Percentiles rank a stretch among this genome's conserved stretches.
phyloP scores from a whole-genome alignment of 2,797 vertebrate species.

The Sylvia borin region DNA sequence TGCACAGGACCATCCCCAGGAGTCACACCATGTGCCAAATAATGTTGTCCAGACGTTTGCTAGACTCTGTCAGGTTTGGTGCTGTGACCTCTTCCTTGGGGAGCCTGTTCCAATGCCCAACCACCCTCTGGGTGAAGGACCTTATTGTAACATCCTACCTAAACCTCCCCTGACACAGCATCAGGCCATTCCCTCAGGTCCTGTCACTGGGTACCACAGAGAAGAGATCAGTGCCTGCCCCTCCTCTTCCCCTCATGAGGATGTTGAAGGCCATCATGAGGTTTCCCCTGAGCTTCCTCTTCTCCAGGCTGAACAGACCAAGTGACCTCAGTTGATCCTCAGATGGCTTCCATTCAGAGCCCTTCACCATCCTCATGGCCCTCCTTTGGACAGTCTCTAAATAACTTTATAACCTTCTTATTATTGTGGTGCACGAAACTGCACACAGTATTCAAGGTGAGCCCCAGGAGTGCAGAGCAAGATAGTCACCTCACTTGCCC shows the following conservation, averaged over 20 bases:
- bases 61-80: neutral
- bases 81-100: neutral
- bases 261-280: rapidly evolving
- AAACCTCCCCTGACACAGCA: neutral
- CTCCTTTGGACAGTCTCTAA: too few relatives aligned
- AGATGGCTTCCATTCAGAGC: rapidly evolving
- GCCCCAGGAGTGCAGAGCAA: neutral
- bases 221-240: neutral
- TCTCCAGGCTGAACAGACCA: neutral
- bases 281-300: neutral
- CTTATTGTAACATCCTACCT: neutral
- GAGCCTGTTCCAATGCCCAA: neutral
- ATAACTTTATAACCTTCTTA: neutral
- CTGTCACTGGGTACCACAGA: neutral
- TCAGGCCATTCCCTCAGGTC: rapidly evolving
- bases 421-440: neutral
- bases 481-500: neutral
- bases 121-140: neutral
- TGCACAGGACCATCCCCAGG: neutral
- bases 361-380: neutral
- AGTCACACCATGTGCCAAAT: neutral
- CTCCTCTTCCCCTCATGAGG: neutral
- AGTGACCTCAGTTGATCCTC: neutral
- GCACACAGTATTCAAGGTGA: neutral
- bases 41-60: neutral